These are phyloP conservation scores for Tetrao urogallus DNA, from an alignment of 2,113 vertebrate species.

Conservation along the genomic window DNA sequence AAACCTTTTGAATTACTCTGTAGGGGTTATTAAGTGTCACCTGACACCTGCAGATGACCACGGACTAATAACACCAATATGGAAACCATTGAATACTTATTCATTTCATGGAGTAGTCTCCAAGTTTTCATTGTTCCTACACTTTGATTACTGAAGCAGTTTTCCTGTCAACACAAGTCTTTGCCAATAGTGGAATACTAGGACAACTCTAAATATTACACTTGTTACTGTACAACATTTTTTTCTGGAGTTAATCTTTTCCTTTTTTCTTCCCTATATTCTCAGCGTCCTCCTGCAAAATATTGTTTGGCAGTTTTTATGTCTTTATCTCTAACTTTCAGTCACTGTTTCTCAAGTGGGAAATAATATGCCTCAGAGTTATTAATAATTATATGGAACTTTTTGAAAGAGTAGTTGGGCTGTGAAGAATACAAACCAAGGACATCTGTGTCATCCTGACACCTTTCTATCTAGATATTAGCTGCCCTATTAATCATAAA, in stretches of 20 bases:
- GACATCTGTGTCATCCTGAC: background rate
- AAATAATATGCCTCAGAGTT: conserved; percentile 39
- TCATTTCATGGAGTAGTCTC: conserved; percentile 14
- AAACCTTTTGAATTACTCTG: conserved; percentile 29
- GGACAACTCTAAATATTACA: background rate
- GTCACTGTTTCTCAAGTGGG: conserved; percentile 8
- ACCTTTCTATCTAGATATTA: background rate
- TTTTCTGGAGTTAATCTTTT: background rate
- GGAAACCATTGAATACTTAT: background rate
- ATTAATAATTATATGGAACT: conserved; percentile 16
- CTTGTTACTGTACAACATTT: background rate
- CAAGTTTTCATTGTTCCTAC: conserved; percentile 12
- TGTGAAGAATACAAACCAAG: conserved; percentile 24
- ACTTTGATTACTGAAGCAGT: conserved; percentile 26
- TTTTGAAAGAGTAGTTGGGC: conserved; percentile 23
- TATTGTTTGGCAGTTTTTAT: background rate
- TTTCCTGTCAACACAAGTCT: background rate
- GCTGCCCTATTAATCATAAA: background rate
- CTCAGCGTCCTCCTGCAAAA: background rate
- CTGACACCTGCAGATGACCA: conserved; percentile 12
- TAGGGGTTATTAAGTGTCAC: conserved; percentile 10
- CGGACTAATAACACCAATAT: background rate
- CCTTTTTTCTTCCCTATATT: background rate
- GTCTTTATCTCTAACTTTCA: conserved; percentile 39
- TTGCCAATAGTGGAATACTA: background rate